Conservation (phyloP, 2,113 vertebrate species). For the Crotalus horridus region DNA sequence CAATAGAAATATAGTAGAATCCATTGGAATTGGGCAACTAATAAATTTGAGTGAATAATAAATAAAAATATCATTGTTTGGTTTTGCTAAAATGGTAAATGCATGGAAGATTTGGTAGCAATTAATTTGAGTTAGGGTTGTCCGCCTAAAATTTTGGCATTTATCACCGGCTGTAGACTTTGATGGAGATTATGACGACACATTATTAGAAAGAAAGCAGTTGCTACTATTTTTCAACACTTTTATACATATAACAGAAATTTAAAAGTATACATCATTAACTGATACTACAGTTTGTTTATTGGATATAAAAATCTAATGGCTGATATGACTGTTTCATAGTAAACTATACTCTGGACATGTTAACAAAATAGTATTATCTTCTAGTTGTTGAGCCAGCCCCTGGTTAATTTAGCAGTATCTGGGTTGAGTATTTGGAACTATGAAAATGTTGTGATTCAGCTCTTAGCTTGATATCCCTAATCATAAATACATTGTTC, state of each 20-base stretch:
- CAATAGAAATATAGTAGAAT: too few relatives aligned
- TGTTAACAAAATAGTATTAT: not conserved
- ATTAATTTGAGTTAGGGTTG: not conserved
- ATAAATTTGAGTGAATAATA: not conserved
- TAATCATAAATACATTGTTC: not conserved
- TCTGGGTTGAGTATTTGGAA: not conserved
- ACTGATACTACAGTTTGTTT: not conserved
- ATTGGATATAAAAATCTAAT: not conserved
- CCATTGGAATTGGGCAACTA: not conserved
- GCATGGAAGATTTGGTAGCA: not conserved
- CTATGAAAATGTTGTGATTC: not conserved
- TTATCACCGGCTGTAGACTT: not conserved
- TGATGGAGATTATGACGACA: too few relatives aligned
- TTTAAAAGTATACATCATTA: not conserved
- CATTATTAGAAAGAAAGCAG: not conserved
- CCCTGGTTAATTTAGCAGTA: not conserved
- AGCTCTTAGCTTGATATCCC: not conserved
- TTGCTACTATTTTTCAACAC: not conserved
- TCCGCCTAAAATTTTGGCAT: not conserved
- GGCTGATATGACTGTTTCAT: not conserved
- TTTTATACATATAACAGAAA: not conserved
- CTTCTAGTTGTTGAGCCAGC: not conserved
- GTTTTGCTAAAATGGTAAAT: not conserved
- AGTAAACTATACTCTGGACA: not conserved
- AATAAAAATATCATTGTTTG: not conserved